phyloP scores from a whole-genome alignment of 2,797 vertebrate genomes.

The Odontamblyopus lacepedii region DNA sequence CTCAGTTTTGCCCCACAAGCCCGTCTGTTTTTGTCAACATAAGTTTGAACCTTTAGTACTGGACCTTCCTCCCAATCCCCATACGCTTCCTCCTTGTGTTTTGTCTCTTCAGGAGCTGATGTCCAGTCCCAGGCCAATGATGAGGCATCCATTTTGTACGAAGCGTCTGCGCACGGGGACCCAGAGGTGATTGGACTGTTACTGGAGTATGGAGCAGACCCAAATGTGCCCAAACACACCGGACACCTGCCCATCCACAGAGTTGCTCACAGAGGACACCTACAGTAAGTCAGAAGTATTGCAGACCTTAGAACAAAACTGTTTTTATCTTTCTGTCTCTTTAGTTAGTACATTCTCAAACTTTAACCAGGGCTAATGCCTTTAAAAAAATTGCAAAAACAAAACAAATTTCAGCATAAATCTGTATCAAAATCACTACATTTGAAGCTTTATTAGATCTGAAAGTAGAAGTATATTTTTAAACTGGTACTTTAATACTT shows the following conservation, averaged over 20 bases:
- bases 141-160: conserved; percentile 88
- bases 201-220: conserved; percentile 80
- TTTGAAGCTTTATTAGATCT: too few relatives aligned
- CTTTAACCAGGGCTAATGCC: too few relatives aligned
- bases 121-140: conserved; percentile 89
- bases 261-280: conserved; percentile 87
- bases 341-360: too few relatives aligned
- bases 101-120: conserved; percentile 79
- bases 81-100: background rate
- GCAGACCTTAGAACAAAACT: background rate
- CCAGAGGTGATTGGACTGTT: conserved; percentile 84
- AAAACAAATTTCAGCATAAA: too few relatives aligned
- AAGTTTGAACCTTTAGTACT: too few relatives aligned
- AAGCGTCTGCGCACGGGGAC: conserved; percentile 85
- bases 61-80: background rate
- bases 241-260: conserved; percentile 94
- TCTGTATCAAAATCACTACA: too few relatives aligned
- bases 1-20: too few relatives aligned
- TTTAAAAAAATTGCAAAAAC: too few relatives aligned
- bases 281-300: conserved; percentile 69
- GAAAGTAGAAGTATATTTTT: too few relatives aligned
- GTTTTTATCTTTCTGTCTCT: background rate
- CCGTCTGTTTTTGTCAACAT: background rate
- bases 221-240: conserved; percentile 85
- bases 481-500: too few relatives aligned